A percentile compares a stretch with the other conserved stretches of the same genome.
These are phyloP conservation scores for Criorhina ranunculi DNA, from an alignment of 2,888 invertebrate species.

Conservation along the genomic window DNA sequence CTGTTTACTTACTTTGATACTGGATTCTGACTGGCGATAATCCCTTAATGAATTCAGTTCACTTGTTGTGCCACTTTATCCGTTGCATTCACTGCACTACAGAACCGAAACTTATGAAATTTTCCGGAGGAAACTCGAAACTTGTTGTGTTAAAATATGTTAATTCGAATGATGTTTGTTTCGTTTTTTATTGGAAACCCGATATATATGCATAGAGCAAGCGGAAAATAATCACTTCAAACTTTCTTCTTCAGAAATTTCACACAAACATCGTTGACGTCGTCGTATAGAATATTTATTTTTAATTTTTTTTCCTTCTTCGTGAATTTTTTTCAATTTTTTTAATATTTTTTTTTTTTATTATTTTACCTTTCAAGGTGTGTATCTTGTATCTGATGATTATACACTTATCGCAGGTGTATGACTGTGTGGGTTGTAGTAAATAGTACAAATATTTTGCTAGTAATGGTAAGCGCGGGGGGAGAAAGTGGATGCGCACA, in stretches of 20 bases:
- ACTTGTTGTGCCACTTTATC: conserved; percentile 45
- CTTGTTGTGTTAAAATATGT: conserved; percentile 22
- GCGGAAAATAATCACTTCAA: conserved; percentile 63
- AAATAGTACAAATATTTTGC: conserved; percentile 70
- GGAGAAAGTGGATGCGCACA: conserved; percentile 33
- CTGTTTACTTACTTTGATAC: conserved; percentile 55
- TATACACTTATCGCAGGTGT: conserved; percentile 67
- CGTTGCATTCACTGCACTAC: conserved; percentile 21
- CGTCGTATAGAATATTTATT: conserved; percentile 70
- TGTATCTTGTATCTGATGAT: conserved; percentile 70
- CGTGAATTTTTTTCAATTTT: conserved; percentile 38
- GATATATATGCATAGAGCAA: conserved; percentile 30
- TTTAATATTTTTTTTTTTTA: conserved; percentile 57
- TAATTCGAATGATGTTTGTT: conserved; percentile 37
- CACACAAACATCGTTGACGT: conserved; percentile 65
- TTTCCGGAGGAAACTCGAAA: conserved; percentile 13
- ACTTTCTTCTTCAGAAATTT: conserved; percentile 75
- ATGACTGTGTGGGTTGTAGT: conserved; percentile 62
- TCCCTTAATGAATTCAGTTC: conserved; percentile 56
- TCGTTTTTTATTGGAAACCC: conserved; percentile 31
- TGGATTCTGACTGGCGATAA: conserved; percentile 14
- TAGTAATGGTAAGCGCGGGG: conserved; percentile 40
- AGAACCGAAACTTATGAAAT: conserved; percentile 10
- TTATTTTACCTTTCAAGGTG: conserved; percentile 75
- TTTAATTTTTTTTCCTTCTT: conserved; percentile 51